Evolutionary conservation across 92 coral and sea anemone species (phyloP).

Genomic region (Heliopora coerulea): DNA sequence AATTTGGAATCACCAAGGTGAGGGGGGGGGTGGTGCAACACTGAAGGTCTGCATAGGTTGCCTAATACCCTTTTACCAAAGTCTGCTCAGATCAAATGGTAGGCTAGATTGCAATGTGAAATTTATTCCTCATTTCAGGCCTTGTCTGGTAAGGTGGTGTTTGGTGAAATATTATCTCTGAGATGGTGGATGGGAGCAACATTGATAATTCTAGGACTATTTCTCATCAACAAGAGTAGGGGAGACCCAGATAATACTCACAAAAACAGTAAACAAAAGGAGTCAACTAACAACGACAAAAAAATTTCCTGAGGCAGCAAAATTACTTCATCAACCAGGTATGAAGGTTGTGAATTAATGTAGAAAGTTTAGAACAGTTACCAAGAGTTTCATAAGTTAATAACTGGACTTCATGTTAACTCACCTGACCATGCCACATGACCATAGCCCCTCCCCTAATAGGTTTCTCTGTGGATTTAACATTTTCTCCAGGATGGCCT

Average conservation of each 20-base stretch:
- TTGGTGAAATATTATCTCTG: conserved; percentile 79
- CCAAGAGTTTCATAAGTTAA: no score
- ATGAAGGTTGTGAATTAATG: background rate
- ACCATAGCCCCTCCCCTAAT: no score
- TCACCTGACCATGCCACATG: no score
- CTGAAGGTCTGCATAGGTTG: no score
- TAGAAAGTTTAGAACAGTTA: background rate
- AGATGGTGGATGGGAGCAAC: conserved; percentile 96
- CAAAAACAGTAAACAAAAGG: conserved; percentile 16
- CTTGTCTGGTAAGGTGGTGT: conserved; percentile 63
- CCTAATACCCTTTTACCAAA: no score
- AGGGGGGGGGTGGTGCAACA: no score
- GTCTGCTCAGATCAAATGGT: no score
- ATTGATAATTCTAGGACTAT: conserved; percentile 69
- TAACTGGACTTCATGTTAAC: no score
- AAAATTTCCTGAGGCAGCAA: conserved; percentile 2
- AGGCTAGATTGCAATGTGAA: no score
- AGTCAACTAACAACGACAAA: background rate
- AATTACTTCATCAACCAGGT: background rate
- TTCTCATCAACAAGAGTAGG: conserved; percentile 61
- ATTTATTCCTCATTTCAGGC: conserved; percentile 54
- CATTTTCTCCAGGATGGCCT: no score
- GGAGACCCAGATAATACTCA: background rate
- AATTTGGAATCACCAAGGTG: no score
- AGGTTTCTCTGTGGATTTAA: no score